Evolutionary conservation across 2,888 invertebrate species (phyloP).

Genomic region (Andrena praecox): DNA sequence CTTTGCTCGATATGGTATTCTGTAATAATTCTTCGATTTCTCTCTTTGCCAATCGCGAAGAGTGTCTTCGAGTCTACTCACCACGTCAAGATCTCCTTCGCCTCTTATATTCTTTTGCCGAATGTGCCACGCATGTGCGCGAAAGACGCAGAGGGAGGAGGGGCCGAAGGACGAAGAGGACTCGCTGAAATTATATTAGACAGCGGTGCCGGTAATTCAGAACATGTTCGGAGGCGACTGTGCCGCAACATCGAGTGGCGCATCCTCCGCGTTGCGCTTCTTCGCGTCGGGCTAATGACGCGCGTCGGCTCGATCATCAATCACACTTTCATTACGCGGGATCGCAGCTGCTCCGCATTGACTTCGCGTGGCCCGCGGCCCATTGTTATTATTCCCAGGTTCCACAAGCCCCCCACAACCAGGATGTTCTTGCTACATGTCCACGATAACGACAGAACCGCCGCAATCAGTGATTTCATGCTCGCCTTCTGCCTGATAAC

Average conservation of each 20-base stretch:
- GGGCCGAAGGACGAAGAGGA: neutral
- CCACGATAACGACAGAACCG: conserved; percentile 46
- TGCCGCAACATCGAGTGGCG: conserved; percentile 33
- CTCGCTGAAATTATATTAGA: conserved; percentile 61
- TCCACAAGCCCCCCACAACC: conserved; percentile 24
- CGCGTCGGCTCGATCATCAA: conserved; percentile 81
- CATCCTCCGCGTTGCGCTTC: conserved; percentile 59
- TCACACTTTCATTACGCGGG: conserved; percentile 84
- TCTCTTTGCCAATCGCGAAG: conserved; percentile 16
- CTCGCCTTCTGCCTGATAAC: conserved; percentile 27
- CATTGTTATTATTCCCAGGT: conserved; percentile 78
- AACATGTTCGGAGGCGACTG: conserved; percentile 57
- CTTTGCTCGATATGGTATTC: too few species aligned
- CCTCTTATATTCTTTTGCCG: conserved; percentile 47
- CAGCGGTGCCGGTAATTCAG: conserved; percentile 59
- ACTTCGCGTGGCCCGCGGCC: conserved; percentile 78
- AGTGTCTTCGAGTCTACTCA: conserved; percentile 9
- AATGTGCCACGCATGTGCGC: conserved; percentile 32
- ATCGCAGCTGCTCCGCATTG: conserved; percentile 81
- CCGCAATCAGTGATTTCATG: conserved; percentile 53
- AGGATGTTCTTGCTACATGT: conserved; percentile 39
- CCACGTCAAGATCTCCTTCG: conserved; percentile 14
- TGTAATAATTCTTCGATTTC: neutral
- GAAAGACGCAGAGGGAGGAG: neutral
- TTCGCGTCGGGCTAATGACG: conserved; percentile 81